phyloP scores from a whole-genome alignment of 1,140 invertebrate species.

The Ganaspis sp. region DNA sequence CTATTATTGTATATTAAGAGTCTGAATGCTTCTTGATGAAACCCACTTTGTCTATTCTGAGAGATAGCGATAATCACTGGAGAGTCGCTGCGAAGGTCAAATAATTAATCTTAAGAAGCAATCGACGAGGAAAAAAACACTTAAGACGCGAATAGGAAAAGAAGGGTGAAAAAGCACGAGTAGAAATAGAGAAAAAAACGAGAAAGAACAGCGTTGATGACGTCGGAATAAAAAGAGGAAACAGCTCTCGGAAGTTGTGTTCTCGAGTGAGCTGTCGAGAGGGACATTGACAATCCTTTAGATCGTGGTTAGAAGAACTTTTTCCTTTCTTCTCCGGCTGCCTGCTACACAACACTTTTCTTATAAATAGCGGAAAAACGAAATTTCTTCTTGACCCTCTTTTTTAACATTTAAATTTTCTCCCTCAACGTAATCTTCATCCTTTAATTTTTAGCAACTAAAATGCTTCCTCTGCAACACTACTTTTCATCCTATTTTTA shows the following conservation, averaged over 20 bases:
- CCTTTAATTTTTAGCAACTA: no score
- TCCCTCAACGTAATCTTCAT: no score
- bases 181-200: slow-evolving; percentile 28
- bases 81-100: slow-evolving; percentile 34
- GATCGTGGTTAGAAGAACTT: slow-evolving; percentile 62
- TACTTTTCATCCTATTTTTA: no score
- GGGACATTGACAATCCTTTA: slow-evolving; percentile 68
- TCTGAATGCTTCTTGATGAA: neutral
- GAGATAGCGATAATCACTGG: slow-evolving; percentile 34
- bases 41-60: neutral
- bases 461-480: no score
- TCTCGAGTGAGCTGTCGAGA: slow-evolving; percentile 52
- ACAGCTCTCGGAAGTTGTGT: slow-evolving; percentile 56
- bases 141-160: slow-evolving; percentile 43
- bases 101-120: slow-evolving; percentile 60
- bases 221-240: slow-evolving; percentile 49
- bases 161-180: slow-evolving; percentile 14
- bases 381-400: neutral
- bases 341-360: slow-evolving; percentile 3
- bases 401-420: neutral
- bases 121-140: slow-evolving; percentile 48
- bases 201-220: slow-evolving; percentile 41
- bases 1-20: neutral
- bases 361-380: neutral
- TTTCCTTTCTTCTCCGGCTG: slow-evolving; percentile 43